These are phyloP conservation scores for Drosophila bunnanda DNA, from an alignment of 2,888 invertebrate genomes.

Conservation along the genomic window DNA sequence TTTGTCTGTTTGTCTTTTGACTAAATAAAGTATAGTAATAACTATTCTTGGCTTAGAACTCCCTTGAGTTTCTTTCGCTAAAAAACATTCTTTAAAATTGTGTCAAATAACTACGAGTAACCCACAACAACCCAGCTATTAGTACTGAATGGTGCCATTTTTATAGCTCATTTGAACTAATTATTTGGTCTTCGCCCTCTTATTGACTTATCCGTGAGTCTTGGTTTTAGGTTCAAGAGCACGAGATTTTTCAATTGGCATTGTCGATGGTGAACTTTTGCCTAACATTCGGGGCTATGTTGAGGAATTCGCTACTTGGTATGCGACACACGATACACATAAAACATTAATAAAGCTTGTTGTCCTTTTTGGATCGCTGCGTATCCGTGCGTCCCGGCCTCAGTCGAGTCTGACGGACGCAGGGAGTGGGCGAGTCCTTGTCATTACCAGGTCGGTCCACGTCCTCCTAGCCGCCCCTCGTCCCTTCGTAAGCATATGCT, in stretches of 20 bases:
- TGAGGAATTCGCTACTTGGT: conserved; percentile 57
- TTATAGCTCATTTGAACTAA: conserved; percentile 77
- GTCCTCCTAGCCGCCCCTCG: conserved; percentile 40
- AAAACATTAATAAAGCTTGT: conserved; percentile 81
- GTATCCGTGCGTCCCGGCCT: conserved; percentile 43
- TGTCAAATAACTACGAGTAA: neutral
- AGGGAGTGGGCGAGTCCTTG: conserved; percentile 58
- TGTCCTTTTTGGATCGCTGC: conserved; percentile 75
- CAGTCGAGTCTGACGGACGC: neutral
- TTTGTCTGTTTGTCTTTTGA: too few species aligned
- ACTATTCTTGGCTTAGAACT: too few species aligned
- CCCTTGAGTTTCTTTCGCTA: too few species aligned
- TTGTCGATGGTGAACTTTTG: conserved; percentile 48
- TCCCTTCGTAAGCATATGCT: conserved; percentile 64
- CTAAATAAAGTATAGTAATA: too few species aligned
- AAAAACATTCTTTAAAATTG: too few species aligned
- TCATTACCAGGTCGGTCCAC: conserved; percentile 69
- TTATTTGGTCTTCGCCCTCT: conserved; percentile 73
- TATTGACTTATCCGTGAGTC: conserved; percentile 55
- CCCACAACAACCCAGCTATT: conserved; percentile 33
- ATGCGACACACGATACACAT: conserved; percentile 77
- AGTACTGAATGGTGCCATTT: conserved; percentile 49
- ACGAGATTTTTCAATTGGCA: conserved; percentile 78
- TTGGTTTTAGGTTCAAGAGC: conserved; percentile 11
- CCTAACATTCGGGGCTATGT: neutral